These are phyloP conservation scores for Eulemur rubriventer DNA, from an alignment of 2,797 vertebrate species.

Conservation along the genomic window DNA sequence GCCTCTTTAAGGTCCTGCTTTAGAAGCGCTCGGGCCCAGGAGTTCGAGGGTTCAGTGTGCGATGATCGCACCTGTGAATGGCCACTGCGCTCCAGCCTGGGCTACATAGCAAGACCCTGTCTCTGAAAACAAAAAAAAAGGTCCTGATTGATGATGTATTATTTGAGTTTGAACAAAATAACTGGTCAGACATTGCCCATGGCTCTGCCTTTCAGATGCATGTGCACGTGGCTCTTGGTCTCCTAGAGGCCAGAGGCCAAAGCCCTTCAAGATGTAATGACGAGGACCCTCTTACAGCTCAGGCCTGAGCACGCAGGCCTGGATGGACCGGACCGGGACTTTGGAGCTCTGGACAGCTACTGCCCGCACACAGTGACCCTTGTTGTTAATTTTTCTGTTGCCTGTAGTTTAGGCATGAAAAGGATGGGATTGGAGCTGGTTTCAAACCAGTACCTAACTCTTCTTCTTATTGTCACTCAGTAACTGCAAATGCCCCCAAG, in stretches of 20 bases:
- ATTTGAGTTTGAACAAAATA: neutral
- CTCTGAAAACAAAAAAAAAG: neutral
- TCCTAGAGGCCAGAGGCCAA: neutral
- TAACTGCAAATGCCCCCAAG: neutral
- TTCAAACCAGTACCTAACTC: neutral
- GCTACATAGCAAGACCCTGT: neutral
- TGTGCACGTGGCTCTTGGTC: fast-evolving
- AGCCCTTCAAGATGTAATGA: neutral
- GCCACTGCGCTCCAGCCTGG: neutral
- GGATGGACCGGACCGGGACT: neutral
- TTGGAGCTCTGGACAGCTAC: neutral
- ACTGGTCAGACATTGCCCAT: neutral
- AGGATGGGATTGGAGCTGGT: neutral
- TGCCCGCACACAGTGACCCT: neutral
- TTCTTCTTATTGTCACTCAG: neutral
- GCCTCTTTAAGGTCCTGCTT: neutral
- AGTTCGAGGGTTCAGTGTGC: neutral
- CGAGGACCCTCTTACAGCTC: neutral
- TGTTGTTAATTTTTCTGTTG: neutral
- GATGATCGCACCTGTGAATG: neutral
- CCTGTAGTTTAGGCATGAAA: neutral
- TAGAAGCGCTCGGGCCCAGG: neutral
- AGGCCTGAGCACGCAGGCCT: neutral
- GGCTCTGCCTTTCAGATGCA: neutral
- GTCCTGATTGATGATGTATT: neutral